Conservation (phyloP, 2,797 vertebrate genomes). For the Sebastolobus alascanus region DNA sequence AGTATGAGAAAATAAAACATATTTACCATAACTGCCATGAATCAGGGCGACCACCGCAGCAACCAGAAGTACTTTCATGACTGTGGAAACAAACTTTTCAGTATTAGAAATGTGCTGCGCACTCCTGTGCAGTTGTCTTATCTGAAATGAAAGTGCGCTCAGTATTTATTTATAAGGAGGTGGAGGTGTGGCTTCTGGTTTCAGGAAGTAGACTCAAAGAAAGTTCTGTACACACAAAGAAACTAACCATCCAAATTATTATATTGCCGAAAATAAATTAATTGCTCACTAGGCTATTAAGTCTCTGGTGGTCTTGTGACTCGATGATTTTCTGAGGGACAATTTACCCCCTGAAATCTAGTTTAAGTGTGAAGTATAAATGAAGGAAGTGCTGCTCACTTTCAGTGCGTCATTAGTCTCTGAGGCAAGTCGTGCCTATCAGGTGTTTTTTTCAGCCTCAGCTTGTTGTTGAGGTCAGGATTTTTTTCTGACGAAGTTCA, state of each 20-base stretch:
- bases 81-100: conserved; percentile 11
- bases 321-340: neutral
- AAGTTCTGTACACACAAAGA: neutral
- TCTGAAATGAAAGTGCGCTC: conserved; percentile 55
- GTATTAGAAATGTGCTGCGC: neutral
- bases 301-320: neutral
- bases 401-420: conserved; percentile 65
- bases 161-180: conserved; percentile 45
- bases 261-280: neutral
- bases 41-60: conserved; percentile 55
- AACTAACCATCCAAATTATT: neutral
- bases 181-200: conserved; percentile 65
- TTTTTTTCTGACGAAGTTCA: neutral
- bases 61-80: conserved; percentile 67
- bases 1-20: conserved; percentile 27
- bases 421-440: neutral
- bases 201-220: conserved; percentile 38
- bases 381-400: neutral
- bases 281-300: neutral
- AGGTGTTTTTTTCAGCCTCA: neutral
- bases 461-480: neutral
- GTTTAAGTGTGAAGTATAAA: neutral
- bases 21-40: conserved; percentile 77
- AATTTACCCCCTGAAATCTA: neutral
- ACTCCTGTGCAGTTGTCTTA: conserved; percentile 24